These are phyloP conservation scores for Nemurella pictetii DNA, from an alignment of 2,888 invertebrate genomes.

Conservation along the genomic window DNA sequence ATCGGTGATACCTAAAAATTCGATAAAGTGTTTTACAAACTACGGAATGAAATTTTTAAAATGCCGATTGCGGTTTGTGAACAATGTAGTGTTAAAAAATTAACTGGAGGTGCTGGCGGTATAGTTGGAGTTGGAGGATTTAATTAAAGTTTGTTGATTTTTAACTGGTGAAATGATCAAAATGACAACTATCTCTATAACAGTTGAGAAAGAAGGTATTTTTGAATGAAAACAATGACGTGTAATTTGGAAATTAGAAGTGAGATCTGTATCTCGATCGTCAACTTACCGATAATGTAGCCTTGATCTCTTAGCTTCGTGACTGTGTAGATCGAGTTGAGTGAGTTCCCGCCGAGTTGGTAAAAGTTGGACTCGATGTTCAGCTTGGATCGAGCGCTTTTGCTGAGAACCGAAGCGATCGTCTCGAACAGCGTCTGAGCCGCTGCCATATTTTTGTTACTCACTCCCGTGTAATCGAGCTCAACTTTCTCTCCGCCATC, in stretches of 20 bases:
- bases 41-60: no score
- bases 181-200: no score
- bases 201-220: no score
- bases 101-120: no score
- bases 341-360: slow-evolving; percentile 82
- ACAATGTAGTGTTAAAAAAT: no score
- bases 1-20: slow-evolving; percentile 69
- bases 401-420: slow-evolving; percentile 64
- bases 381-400: slow-evolving; percentile 63
- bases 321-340: slow-evolving; percentile 83
- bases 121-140: no score
- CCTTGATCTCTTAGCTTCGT: slow-evolving; percentile 75
- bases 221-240: background rate
- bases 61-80: no score
- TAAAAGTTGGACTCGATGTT: slow-evolving; percentile 74
- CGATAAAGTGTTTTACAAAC: no score
- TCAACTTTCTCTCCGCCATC: slow-evolving; percentile 31
- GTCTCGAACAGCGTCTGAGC: slow-evolving; percentile 75
- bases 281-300: slow-evolving; percentile 68
- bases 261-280: background rate
- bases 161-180: no score
- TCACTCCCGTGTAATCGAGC: slow-evolving; percentile 68
- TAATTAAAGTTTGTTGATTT: no score
- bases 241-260: background rate
- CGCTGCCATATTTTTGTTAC: slow-evolving; percentile 59